Evolutionary conservation across 2,113 vertebrate species (phyloP).

Genomic region (Accipiter virgatus): DNA sequence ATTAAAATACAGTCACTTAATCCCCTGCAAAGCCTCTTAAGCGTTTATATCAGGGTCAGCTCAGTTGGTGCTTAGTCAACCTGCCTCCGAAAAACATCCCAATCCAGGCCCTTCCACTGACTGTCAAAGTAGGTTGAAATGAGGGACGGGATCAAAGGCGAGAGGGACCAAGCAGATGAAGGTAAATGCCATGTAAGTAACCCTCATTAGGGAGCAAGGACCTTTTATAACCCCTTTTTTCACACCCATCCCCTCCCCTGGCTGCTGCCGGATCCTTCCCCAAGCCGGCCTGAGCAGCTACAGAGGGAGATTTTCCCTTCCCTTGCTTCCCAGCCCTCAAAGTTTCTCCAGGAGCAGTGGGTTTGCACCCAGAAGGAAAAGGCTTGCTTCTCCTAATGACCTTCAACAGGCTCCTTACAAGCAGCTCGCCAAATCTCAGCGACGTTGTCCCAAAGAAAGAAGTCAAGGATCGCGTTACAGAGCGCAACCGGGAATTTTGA

Average conservation of each 20-base stretch:
- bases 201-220: neutral
- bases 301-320: neutral
- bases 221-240: neutral
- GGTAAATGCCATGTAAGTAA: neutral
- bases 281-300: neutral
- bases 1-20: slow-evolving; percentile 75
- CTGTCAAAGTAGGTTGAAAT: slow-evolving; percentile 23
- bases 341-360: neutral
- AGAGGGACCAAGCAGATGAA: neutral
- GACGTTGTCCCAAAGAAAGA: neutral
- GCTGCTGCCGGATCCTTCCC: neutral
- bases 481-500: neutral
- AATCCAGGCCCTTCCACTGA: slow-evolving; percentile 27
- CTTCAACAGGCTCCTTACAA: neutral
- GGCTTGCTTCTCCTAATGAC: neutral
- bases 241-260: neutral
- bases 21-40: slow-evolving; percentile 77
- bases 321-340: neutral
- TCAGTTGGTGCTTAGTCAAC: slow-evolving; percentile 55
- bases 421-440: neutral
- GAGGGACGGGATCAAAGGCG: neutral
- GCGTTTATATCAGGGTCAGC: slow-evolving; percentile 69
- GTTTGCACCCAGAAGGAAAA: neutral
- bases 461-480: neutral
- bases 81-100: slow-evolving; percentile 55